These are phyloP conservation scores for Drosophila demipolita DNA, from an alignment of 2,888 invertebrate genomes.

Conservation along the genomic window DNA sequence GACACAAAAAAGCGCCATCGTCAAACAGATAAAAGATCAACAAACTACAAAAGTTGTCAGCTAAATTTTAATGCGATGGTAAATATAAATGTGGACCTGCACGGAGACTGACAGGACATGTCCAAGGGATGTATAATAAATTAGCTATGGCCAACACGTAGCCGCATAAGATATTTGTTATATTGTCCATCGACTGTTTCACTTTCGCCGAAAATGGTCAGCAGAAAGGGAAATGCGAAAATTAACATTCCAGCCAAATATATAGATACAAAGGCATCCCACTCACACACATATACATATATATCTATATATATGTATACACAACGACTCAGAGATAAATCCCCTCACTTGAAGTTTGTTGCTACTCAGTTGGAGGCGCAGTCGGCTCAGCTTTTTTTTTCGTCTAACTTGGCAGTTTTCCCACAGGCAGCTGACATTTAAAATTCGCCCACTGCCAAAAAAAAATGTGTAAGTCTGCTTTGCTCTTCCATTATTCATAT, in stretches of 20 bases:
- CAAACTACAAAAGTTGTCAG: constrained; percentile 53
- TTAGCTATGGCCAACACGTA: constrained; percentile 76
- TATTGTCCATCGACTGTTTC: constrained; percentile 48
- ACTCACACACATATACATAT: constrained; percentile 1
- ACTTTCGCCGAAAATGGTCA: constrained; percentile 65
- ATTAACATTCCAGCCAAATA: constrained; percentile 67
- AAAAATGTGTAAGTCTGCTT: constrained; percentile 28
- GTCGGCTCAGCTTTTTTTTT: constrained; percentile 45
- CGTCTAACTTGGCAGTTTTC: constrained; percentile 69
- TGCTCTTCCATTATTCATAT: constrained; percentile 68
- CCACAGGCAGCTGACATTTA: constrained; percentile 61
- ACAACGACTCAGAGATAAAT: not conserved
- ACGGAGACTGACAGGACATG: constrained; percentile 6
- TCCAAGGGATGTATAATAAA: constrained; percentile 63
- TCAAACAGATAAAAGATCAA: constrained; percentile 57
- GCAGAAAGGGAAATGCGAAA: constrained; percentile 35
- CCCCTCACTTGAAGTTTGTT: constrained; percentile 58
- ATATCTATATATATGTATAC: not conserved
- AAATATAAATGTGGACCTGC: constrained; percentile 22
- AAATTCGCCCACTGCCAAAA: constrained; percentile 18
- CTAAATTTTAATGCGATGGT: constrained; percentile 66
- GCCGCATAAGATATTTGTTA: constrained; percentile 62
- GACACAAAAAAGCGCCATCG: constrained; percentile 22
- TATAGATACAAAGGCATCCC: constrained; percentile 22
- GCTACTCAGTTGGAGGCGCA: constrained; percentile 47